Evolutionary conservation across 1,140 invertebrate species (phyloP).

Genomic region (Drosophila pachea): DNA sequence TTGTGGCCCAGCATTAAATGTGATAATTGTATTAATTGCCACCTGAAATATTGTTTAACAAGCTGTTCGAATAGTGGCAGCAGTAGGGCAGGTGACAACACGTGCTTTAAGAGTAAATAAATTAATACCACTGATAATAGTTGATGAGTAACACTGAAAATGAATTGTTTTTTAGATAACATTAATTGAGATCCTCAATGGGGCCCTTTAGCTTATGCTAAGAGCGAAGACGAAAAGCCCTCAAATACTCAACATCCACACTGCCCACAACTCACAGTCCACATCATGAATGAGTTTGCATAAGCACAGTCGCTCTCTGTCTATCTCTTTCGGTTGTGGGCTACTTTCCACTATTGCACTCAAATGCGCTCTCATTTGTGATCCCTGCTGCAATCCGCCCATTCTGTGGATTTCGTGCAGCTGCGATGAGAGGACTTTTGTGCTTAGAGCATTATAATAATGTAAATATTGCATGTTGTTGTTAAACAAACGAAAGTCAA

Average conservation of each 20-base stretch:
- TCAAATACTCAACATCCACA: too few species aligned
- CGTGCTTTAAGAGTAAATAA: neutral
- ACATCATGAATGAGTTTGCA: too few species aligned
- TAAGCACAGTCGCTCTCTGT: too few species aligned
- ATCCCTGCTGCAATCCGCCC: neutral
- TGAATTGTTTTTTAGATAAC: neutral
- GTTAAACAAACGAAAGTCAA: neutral
- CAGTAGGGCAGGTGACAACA: neutral
- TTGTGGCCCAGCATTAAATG: slow-evolving; percentile 64
- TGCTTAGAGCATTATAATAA: neutral
- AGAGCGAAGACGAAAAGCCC: too few species aligned
- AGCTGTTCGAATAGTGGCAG: neutral
- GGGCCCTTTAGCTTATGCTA: too few species aligned
- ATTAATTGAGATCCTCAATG: neutral
- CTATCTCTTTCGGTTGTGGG: too few species aligned
- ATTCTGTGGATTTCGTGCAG: neutral
- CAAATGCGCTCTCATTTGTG: neutral
- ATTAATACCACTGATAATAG: neutral
- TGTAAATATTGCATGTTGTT: neutral
- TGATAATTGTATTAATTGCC: slow-evolving; percentile 72
- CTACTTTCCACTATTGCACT: neutral
- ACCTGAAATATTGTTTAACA: slow-evolving; percentile 34
- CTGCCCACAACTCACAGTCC: too few species aligned
- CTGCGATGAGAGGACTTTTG: neutral
- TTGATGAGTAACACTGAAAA: neutral